phyloP scores from a whole-genome alignment of 2,113 vertebrate species.

The Ailurus styani region DNA sequence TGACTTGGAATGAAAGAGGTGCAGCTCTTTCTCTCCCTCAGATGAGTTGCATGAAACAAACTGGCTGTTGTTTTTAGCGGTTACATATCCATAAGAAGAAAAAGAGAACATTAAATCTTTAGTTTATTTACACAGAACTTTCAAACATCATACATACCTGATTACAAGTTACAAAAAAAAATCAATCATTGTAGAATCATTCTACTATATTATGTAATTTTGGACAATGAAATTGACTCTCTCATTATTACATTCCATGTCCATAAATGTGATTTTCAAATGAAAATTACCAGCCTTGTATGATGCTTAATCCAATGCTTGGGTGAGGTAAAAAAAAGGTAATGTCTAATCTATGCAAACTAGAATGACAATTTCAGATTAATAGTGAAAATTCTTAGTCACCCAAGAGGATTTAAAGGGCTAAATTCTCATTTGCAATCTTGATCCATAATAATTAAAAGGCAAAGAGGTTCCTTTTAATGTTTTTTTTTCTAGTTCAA shows the following conservation, averaged over 20 bases:
- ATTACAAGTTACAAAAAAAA: neutral
- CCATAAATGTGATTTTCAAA: slow-evolving; percentile 3
- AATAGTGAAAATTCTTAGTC: slow-evolving; percentile 9
- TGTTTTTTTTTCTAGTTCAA: slow-evolving; percentile 29
- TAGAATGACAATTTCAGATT: slow-evolving; percentile 28
- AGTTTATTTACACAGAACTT: neutral
- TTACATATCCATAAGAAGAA: neutral
- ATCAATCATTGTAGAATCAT: neutral
- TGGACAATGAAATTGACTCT: neutral
- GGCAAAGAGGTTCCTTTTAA: slow-evolving; percentile 33
- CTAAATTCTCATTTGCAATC: slow-evolving; percentile 55
- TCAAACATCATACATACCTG: neutral
- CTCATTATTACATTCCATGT: neutral
- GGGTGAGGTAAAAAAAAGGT: neutral
- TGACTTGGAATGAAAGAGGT: neutral
- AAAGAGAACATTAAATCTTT: neutral
- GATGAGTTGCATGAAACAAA: neutral
- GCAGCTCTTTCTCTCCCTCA: neutral
- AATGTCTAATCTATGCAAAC: neutral
- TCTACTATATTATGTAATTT: neutral
- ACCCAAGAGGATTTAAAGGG: slow-evolving; percentile 27
- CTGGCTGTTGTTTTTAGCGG: neutral
- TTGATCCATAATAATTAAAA: slow-evolving; percentile 47
- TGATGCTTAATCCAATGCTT: neutral
- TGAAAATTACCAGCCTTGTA: neutral